These are phyloP conservation scores for Plusia festucae DNA, from an alignment of 2,888 invertebrate genomes.

Conservation along the genomic window DNA sequence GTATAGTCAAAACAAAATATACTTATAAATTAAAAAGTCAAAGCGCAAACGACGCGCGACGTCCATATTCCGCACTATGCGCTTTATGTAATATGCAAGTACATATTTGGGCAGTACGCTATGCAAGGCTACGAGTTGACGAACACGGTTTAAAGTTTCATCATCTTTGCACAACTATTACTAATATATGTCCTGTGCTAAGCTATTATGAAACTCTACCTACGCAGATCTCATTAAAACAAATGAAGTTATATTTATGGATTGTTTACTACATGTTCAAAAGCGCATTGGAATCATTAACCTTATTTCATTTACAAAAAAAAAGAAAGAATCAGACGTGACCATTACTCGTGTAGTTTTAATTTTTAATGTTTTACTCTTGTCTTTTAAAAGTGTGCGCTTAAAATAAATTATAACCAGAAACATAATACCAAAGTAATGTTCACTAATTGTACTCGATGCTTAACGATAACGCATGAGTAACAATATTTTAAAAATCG, in stretches of 20 bases:
- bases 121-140: constrained; percentile 14
- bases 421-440: constrained; percentile 48
- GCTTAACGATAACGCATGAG: constrained; percentile 45
- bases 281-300: constrained; percentile 4
- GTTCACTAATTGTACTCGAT: constrained; percentile 44
- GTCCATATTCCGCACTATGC: constrained; percentile 15
- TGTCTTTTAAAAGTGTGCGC: constrained; percentile 18
- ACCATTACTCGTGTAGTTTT: background rate
- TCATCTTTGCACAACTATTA: constrained; percentile 35
- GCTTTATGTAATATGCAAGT: background rate
- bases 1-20: background rate
- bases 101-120: constrained; percentile 8
- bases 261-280: background rate
- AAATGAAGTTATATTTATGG: background rate
- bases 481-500: constrained; percentile 56
- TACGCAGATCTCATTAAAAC: background rate
- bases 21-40: constrained; percentile 5
- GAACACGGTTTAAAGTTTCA: constrained; percentile 22
- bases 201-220: constrained; percentile 6
- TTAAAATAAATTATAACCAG: constrained; percentile 41
- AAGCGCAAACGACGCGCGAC: background rate
- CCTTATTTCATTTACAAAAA: background rate
- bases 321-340: background rate
- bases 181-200: constrained; percentile 10
- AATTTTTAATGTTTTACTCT: background rate